These are phyloP conservation scores for Patella pellucida DNA, from an alignment of 2,888 invertebrate species.

Conservation along the genomic window DNA sequence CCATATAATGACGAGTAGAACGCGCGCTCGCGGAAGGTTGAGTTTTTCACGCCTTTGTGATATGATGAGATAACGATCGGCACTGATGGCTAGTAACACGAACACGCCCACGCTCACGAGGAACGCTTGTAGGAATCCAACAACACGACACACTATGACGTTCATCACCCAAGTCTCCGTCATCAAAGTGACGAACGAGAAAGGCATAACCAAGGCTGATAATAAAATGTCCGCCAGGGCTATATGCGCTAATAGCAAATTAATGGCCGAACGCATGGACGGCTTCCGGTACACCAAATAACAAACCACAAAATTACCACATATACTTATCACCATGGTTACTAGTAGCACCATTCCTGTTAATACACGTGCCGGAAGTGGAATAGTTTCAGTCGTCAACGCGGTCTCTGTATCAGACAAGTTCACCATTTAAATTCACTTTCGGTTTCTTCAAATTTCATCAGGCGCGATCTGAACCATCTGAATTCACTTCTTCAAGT, in stretches of 20 bases:
- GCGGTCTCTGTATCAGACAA: slow-evolving; percentile 7
- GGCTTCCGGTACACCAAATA: slow-evolving; percentile 59
- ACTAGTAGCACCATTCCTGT: slow-evolving; percentile 27
- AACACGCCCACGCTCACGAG: slow-evolving; percentile 51
- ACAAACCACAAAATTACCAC: slow-evolving; percentile 61
- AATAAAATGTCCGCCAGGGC: slow-evolving; percentile 55
- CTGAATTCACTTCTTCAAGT: too few relatives aligned
- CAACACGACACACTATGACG: slow-evolving; percentile 34
- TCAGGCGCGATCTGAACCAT: too few relatives aligned
- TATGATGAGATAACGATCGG: slow-evolving; percentile 61
- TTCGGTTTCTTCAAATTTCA: too few relatives aligned
- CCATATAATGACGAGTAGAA: slow-evolving; percentile 46
- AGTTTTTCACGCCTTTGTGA: slow-evolving; percentile 53
- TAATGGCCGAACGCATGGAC: slow-evolving; percentile 65
- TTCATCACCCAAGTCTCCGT: slow-evolving; percentile 41
- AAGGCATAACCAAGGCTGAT: slow-evolving; percentile 50
- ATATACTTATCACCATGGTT: slow-evolving; percentile 37
- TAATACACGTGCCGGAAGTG: slow-evolving; percentile 9
- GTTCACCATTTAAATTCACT: slow-evolving; percentile 17
- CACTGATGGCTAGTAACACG: slow-evolving; percentile 56
- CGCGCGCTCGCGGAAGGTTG: slow-evolving; percentile 42
- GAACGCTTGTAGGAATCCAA: slow-evolving; percentile 47
- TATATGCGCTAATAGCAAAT: slow-evolving; percentile 61
- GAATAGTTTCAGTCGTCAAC: slow-evolving; percentile 1
- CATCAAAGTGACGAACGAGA: slow-evolving; percentile 43